Evolutionary conservation across 2,888 invertebrate species (phyloP).

Genomic region (Diarsia mendica): DNA sequence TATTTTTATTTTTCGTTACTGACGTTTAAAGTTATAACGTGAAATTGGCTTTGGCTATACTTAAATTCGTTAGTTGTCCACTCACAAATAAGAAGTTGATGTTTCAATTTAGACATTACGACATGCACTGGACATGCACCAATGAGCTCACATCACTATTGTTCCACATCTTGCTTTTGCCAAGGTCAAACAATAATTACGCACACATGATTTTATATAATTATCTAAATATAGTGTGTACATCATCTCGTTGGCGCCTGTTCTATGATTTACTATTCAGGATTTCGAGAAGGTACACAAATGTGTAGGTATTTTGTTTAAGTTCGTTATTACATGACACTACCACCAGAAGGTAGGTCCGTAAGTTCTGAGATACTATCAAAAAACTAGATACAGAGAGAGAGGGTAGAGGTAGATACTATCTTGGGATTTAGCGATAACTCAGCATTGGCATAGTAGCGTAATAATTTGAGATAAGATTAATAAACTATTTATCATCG

Average conservation of each 20-base stretch:
- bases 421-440: conserved; percentile 40
- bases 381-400: too few species aligned
- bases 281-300: conserved; percentile 27
- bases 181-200: conserved; percentile 75
- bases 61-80: conserved; percentile 27
- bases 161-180: conserved; percentile 74
- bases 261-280: conserved; percentile 57
- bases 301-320: conserved; percentile 25
- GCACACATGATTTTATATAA: conserved; percentile 67
- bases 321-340: background rate
- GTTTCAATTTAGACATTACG: conserved; percentile 70
- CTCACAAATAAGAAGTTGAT: conserved; percentile 50
- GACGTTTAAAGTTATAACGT: background rate
- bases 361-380: conserved; percentile 22
- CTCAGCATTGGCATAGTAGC: conserved; percentile 8
- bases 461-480: conserved; percentile 49
- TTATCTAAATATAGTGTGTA: conserved; percentile 67
- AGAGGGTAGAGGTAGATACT: too few species aligned
- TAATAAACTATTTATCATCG: conserved; percentile 45
- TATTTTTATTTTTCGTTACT: conserved; percentile 19
- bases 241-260: conserved; percentile 63
- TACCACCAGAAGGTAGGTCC: background rate
- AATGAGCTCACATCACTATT: conserved; percentile 71
- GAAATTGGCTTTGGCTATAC: conserved; percentile 15
- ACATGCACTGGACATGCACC: conserved; percentile 73